Base-by-base conservation (phyloP, 2,888 invertebrate genomes). In the Drosophila falleni region DNA sequence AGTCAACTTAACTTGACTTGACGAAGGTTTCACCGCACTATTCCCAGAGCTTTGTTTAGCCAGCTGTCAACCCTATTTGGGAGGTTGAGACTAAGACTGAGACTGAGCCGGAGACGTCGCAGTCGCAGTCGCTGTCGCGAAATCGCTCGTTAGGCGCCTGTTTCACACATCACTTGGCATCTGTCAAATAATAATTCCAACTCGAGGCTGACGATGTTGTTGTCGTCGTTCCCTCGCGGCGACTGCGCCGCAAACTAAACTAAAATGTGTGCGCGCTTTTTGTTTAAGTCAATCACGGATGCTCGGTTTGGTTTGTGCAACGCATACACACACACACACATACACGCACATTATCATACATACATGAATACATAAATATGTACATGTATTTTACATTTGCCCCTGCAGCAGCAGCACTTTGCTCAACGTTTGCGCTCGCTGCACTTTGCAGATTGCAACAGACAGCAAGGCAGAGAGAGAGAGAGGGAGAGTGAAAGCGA, bases 171-270 rank as follows among this genome's bases (percentile, higher is more conserved):
- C 88, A 90, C 87, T 88, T 87, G 81, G 78, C 81, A 83, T 80
- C 78, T 82, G 86, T 79, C 89, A 90, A 89, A 89, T 90, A 89
- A 89, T 90, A 90, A 90, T 88, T 89, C 80, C 83, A 81, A 84
- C 70, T 70, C 49, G 69, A 61, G 69, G 64, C 75, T 31, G 31
- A 44, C 55, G 50, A 44, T 61, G 70, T 68, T 61, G 70, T 68
- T 53, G 62, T 70, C 70, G 79, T 81, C 83, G 81, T 86, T 85
- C 81, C 89, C 89, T 82, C 74, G 83, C 80, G 78, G 89, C 89
- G 88, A 79, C 83, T 87, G 87, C 90, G 85, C 86, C 81, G 81
- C 80, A 87, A 90, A 90, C 87, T 89, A 88, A 88, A 87, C 84
- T 81, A 60, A 84, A 87, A 85, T 70, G 65, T 89, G 81, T 89